phyloP scores from a whole-genome alignment of 2,797 vertebrate species.

The Pachyuromys duprasi region DNA sequence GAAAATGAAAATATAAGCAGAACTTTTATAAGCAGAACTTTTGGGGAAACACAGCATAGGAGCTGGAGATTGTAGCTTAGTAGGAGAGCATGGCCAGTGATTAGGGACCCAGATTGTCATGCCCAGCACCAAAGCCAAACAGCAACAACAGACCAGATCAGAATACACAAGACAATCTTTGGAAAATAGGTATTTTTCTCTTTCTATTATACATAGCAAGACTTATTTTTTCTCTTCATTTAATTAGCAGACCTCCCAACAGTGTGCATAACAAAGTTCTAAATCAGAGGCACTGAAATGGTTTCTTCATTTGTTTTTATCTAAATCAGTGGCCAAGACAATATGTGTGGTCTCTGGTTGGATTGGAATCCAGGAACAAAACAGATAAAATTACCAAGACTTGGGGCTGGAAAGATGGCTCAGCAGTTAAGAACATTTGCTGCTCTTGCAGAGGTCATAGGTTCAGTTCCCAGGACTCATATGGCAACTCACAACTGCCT shows the following conservation, averaged over 20 bases:
- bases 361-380: conserved; percentile 43
- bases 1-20: conserved; percentile 25
- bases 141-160: background rate
- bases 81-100: too few relatives aligned
- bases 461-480: background rate
- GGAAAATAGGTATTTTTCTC: conserved; percentile 27
- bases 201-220: conserved; percentile 61
- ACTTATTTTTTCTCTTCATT: conserved; percentile 36
- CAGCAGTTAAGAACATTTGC: background rate
- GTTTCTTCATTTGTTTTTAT: conserved; percentile 67
- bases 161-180: conserved; percentile 33
- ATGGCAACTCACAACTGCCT: background rate
- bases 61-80: too few relatives aligned
- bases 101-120: accelerated
- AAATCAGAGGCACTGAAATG: conserved; percentile 50
- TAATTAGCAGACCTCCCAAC: conserved; percentile 56
- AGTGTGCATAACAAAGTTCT: conserved; percentile 3
- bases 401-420: background rate
- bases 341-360: conserved; percentile 20
- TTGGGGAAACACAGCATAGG: background rate
- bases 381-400: conserved; percentile 57
- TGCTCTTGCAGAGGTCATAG: too few relatives aligned
- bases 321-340: conserved; percentile 76
- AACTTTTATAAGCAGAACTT: conserved; percentile 26
- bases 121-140: too few relatives aligned